Base-by-base conservation (phyloP, 2,113 vertebrate species). In the Coreoperca whiteheadi region DNA sequence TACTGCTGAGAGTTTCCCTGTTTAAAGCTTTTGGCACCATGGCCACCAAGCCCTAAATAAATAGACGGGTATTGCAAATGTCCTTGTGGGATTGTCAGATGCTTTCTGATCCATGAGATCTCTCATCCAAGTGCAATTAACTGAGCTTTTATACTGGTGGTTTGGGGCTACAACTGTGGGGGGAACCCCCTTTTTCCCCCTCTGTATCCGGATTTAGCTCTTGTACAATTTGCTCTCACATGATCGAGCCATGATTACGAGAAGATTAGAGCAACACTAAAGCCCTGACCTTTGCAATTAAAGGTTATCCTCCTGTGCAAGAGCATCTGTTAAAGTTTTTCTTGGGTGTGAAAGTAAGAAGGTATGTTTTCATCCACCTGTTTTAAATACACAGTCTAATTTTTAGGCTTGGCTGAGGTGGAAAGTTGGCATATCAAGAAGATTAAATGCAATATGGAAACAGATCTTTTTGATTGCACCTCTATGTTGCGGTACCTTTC, bases 41-140 rank as follows among this genome's bases (percentile, higher is more conserved):
- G 63, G 88, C 78, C 84, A 90, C 84, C 54, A 9, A 84, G 72
- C 70, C 76, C 39, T 77, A 77, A 85, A 84, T 83, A 84, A 57
- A 85, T 59, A 77, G 32, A 77, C 0, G 0, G 30, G 76, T 60
- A 67, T 25, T 71, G 71, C 30, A 85, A 82, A 86, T 53, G 54
- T 61, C 51, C 53, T n/a, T 30, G 56, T 43, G 41, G 18, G 73
- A 81, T 46, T 82, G 34, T 79, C 59, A 79, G 68, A 75, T 75
- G 43, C 65, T 67, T 63, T 81, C 65, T 72, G 60, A 64, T 64
- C 30, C 30, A 54, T 8, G 57, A 79, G 60, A 53, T 76, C 21
- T 68, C 41, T 25, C 25, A 30, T 34, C 54, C 39, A 83, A 60
- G n/a, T n/a, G 37, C 16, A 61, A 56, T 50, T 70, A 69, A 74